Evolutionary conservation across 2,113 vertebrate species (phyloP), one percentile per base, ranked within the genome.

Genomic region (Stegostoma tigrinum): DNA sequence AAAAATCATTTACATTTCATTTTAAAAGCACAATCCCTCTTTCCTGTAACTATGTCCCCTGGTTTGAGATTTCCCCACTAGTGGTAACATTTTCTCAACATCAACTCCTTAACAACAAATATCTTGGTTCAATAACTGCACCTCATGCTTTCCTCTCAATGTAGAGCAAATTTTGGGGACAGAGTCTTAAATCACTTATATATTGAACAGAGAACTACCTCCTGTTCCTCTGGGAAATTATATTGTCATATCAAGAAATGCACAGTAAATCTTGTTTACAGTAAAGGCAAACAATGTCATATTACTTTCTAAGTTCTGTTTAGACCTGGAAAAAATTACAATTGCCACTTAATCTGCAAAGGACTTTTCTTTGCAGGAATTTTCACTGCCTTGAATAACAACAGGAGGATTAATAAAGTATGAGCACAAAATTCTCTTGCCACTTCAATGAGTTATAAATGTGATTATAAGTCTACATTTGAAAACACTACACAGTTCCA

Each of bases 391-490:
- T 19, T 10, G 19, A 90, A 90, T 30, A 34, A 4, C 19, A 61
- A 89, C 23, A 52, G 38, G 86, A 14, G 27, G 87, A 61, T 52
- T 90, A 61, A 34, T 52, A 90, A 61, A 90, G 48, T 30, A 83
- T 83, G 38, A 83, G 38, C 38, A 14, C 45, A 89, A 55, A 94
- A n/a, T 67, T 67, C 61, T 94, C 90, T n/a, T 64, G 90, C 34
- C 61, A 38, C 61, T 21, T 42, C 34, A 67, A 15, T 67, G 61
- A 67, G 67, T 67, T 61, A 94, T 12, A 38, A 64, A 38, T 8
- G 90, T 34, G 90, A 94, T 38, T 67, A 42, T 93, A 64, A 94
- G 67, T 67, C 64, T 94, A 67, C 38, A 42, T 94, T 67, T 66
- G n/a, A 67, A 94, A 94, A n/a, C 34, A 23, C 64, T 19, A 38